Evolutionary conservation across 2,797 vertebrate species (phyloP).

Genomic region (Alcedo atthis): DNA sequence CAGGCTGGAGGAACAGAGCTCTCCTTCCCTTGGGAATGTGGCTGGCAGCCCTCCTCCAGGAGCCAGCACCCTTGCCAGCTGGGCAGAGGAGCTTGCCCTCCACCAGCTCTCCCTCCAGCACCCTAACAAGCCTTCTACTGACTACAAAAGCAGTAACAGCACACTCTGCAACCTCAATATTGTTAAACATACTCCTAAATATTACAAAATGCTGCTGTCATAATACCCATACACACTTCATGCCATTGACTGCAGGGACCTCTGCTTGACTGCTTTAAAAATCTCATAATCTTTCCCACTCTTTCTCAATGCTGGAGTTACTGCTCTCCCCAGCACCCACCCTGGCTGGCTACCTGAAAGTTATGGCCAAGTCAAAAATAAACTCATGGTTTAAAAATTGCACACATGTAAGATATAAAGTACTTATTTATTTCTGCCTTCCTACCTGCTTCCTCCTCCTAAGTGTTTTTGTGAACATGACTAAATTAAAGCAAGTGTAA

Average conservation of each 20-base stretch:
- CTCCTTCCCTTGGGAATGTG: not conserved
- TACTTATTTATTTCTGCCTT: conserved; percentile 1
- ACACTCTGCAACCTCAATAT: not conserved
- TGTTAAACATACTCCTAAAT: conserved; percentile 54
- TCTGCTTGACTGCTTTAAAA: conserved; percentile 40
- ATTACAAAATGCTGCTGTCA: conserved; percentile 10
- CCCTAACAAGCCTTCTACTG: not conserved
- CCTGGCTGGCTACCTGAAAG: not conserved
- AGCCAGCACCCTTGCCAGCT: not conserved
- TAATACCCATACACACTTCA: not conserved
- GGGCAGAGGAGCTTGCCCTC: not conserved
- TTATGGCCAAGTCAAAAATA: conserved; percentile 34
- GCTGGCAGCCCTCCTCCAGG: not conserved
- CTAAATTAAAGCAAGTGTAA: conserved; percentile 36
- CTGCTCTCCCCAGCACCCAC: conserved; percentile 14
- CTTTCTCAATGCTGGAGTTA: conserved; percentile 33
- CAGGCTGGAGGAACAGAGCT: not conserved
- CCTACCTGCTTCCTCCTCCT: not conserved
- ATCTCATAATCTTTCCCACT: conserved; percentile 30
- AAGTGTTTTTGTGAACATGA: not conserved
- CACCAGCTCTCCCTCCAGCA: not conserved
- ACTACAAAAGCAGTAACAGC: not conserved
- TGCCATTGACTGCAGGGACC: not conserved
- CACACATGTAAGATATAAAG: conserved; percentile 13
- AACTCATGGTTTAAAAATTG: conserved; percentile 43